Base-by-base conservation (phyloP, 2,888 invertebrate species). In the Agrotis segetum region DNA sequence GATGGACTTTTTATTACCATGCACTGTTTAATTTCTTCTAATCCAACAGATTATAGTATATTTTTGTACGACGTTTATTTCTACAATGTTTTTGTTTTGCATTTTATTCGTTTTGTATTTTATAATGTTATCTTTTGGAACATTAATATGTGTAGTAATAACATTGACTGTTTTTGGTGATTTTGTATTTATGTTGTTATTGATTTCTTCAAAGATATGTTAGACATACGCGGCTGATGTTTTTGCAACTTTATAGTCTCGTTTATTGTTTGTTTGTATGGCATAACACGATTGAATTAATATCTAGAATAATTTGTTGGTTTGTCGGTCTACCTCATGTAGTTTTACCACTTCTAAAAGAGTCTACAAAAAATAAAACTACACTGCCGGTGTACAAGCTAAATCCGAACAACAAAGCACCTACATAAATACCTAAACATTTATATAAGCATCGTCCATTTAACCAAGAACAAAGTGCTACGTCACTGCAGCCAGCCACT, bases 1-100 rank as follows among this genome's bases (percentile, higher is more conserved):
- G 92, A 90, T 92, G 88, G 90, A 89, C 88, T 89, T 94, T 94
- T 95, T 94, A 95, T 92, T 89, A 86, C 88, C 76, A 77, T 84
- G 85, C 82, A 89, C 88, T 91, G 90, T 90, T 92, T 93, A 94
- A 94, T 94, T 93, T 91, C 89, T 90, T 88, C 82, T 88, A 89
- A 91, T 90, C 88, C 88, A 82, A 86, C 79, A 88, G 79, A 88
- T 84, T 85, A 86, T 77, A 44, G 69, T 77, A 56, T 85, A 81
- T 87, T 86, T 86, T 83, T 70, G 65, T 71, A 61, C 50, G 34
- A 53, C 56, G 67, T 77, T 56, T 78, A 68, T 72, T 75, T 85
- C 80, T 77, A 78, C 69, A 81, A 74, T 79, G 74, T 71, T 74
- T 75, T 77, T 63, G 55, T 64, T 58, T 59, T 59, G 62, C 58